Evolutionary conservation across 2,797 vertebrate species (phyloP).

Genomic region (Odontamblyopus rebecca): DNA sequence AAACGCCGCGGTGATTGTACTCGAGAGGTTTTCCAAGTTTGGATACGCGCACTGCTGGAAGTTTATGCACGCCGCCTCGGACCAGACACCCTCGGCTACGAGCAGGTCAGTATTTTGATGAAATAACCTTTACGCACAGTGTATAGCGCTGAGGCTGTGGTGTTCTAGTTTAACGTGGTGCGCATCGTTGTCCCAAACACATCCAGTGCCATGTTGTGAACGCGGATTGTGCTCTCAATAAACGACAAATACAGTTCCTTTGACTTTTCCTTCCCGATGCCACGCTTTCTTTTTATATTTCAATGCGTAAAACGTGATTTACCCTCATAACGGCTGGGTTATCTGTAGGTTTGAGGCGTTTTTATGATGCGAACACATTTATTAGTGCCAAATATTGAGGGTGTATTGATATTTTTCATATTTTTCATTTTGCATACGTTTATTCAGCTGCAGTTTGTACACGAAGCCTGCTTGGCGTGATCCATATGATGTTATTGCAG

Average conservation of each 20-base stretch:
- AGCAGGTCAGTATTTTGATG: slow-evolving; percentile 56
- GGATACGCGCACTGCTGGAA: slow-evolving; percentile 66
- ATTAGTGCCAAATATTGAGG: too few relatives aligned
- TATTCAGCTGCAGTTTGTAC: not conserved
- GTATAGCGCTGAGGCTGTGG: not conserved
- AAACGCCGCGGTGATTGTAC: slow-evolving; percentile 11
- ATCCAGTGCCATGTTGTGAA: slow-evolving; percentile 28
- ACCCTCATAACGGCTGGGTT: not conserved
- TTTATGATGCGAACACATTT: not conserved
- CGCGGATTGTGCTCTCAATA: slow-evolving; percentile 25
- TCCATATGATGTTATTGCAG: not conserved
- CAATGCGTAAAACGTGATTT: not conserved
- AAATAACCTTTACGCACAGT: not conserved
- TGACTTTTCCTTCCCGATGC: not conserved
- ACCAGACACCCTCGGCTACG: slow-evolving; percentile 22
- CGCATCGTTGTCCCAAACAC: slow-evolving; percentile 20
- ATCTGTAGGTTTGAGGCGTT: not conserved
- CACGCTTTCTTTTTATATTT: not conserved
- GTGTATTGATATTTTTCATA: too few relatives aligned
- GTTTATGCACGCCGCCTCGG: slow-evolving; percentile 50
- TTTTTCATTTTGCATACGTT: not conserved
- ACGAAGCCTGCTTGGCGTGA: not conserved
- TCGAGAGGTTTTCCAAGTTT: slow-evolving; percentile 55
- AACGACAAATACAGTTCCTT: not conserved
- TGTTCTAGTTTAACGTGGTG: slow-evolving; percentile 22